A percentile compares a stretch with the other conserved stretches of the same genome.
phyloP scores from a whole-genome alignment of 2,888 invertebrate genomes.

The Gryllus longicercus region DNA sequence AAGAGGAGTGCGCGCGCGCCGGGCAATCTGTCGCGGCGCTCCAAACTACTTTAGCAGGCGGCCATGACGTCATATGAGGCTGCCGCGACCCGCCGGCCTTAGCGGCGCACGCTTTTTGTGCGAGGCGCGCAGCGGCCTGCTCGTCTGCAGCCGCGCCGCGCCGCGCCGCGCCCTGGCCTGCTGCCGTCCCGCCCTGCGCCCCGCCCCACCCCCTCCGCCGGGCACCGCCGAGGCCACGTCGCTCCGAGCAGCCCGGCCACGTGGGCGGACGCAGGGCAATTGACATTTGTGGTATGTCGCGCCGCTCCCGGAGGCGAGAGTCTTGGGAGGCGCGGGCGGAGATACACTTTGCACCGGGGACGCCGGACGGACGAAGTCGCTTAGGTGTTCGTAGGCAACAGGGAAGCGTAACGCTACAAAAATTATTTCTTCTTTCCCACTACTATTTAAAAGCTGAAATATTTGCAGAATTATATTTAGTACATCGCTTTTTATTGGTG shows the following conservation, averaged over 20 bases:
- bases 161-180: neutral
- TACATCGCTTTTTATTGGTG: no score
- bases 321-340: no score
- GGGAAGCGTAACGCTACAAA: no score
- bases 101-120: neutral
- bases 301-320: no score
- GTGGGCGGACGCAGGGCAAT: constrained; percentile 3
- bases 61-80: neutral
- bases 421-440: no score
- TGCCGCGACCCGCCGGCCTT: neutral
- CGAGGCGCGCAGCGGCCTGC: neutral
- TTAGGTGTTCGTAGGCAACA: no score
- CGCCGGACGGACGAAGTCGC: no score
- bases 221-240: neutral
- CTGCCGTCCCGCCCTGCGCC: no score
- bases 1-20: neutral
- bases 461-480: no score
- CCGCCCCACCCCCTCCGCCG: neutral
- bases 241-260: neutral
- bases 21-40: neutral
- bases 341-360: no score
- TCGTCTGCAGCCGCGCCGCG: neutral
- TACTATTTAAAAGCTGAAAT: no score
- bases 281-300: neutral
- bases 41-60: constrained; percentile 17